These are phyloP conservation scores for Pseudomyrmex cubaensis DNA, from an alignment of 1,140 invertebrate genomes.

Conservation along the genomic window DNA sequence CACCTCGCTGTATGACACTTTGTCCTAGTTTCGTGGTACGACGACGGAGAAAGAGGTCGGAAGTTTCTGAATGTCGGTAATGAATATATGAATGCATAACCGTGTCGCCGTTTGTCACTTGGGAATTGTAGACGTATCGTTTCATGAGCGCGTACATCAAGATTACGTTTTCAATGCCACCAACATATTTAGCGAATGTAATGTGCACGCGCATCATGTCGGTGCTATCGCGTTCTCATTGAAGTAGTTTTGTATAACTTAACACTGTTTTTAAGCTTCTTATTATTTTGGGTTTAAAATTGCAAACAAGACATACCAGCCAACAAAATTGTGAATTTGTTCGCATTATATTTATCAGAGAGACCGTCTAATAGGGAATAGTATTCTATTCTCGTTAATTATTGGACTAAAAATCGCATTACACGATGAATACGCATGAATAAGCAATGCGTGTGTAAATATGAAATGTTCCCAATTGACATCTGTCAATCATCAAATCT, in stretches of 20 bases:
- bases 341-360: too few species aligned
- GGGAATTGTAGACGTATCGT: constrained; percentile 34
- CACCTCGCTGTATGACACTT: constrained; percentile 51
- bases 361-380: background rate
- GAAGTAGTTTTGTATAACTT: background rate
- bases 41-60: constrained; percentile 37
- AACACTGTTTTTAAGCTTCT: background rate
- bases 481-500: constrained; percentile 16
- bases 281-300: background rate
- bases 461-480: constrained; percentile 61
- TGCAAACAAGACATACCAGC: too few species aligned
- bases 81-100: constrained; percentile 68
- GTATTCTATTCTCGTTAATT: background rate
- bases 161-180: constrained; percentile 10
- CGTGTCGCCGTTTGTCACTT: constrained; percentile 17
- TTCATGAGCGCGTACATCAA: constrained; percentile 29
- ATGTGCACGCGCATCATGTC: background rate
- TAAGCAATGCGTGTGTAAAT: constrained; percentile 55
- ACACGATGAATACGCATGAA: constrained; percentile 6
- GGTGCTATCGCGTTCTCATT: background rate
- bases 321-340: too few species aligned
- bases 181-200: background rate
- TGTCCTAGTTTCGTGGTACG: constrained; percentile 45
- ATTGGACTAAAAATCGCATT: background rate
- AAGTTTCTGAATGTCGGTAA: constrained; percentile 47